These are phyloP conservation scores for Stenchaetothrips biformis DNA, from an alignment of 2,888 invertebrate species.

Conservation along the genomic window DNA sequence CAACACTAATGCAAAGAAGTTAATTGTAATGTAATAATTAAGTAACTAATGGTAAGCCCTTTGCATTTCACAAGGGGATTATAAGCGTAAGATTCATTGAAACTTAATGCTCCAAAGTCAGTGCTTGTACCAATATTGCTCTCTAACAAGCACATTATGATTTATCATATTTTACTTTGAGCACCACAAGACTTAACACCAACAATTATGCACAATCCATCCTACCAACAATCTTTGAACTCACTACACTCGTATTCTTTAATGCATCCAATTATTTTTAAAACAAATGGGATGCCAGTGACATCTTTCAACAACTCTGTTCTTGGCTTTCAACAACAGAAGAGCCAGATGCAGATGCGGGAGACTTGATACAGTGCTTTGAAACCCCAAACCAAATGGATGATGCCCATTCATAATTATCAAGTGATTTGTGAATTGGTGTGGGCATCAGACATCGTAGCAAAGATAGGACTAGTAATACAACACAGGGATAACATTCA, in stretches of 20 bases:
- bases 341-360: not conserved
- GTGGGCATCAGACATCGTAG: not conserved
- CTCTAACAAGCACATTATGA: not conserved
- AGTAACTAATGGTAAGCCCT: conserved; percentile 21
- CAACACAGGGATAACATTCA: not conserved
- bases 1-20: not conserved
- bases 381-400: not conserved
- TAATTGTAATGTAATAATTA: conserved; percentile 11
- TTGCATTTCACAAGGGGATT: not conserved
- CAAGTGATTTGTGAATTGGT: not conserved
- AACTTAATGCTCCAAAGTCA: conserved; percentile 14
- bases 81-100: conserved; percentile 25
- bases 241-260: not conserved
- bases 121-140: not conserved
- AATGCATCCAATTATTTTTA: not conserved
- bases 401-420: not conserved
- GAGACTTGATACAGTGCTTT: not conserved
- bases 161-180: conserved; percentile 11
- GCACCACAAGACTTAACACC: conserved; percentile 12
- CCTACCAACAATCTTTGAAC: not conserved
- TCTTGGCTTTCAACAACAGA: not conserved
- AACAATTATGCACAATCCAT: conserved; percentile 1
- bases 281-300: not conserved
- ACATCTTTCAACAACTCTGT: not conserved
- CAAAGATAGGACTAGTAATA: not conserved